Conservation (phyloP, 2,797 vertebrate genomes). For the Phrynocephalus guinanensis region DNA sequence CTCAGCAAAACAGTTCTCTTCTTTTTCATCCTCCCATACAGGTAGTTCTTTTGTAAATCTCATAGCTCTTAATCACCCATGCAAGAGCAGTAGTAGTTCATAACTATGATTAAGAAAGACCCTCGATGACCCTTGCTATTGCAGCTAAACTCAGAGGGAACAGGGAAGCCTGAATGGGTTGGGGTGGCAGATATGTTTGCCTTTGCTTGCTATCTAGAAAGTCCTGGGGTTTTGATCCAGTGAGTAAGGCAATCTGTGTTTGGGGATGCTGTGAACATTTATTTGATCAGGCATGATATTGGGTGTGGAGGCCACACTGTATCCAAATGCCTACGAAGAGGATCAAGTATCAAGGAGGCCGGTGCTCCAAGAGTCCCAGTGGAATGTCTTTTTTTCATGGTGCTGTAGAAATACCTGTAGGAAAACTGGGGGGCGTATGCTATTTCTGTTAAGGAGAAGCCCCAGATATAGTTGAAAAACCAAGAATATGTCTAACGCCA, state of each 20-base stretch:
- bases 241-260: too few relatives aligned
- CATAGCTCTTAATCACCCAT: neutral
- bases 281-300: neutral
- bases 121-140: too few relatives aligned
- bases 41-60: neutral
- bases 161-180: neutral
- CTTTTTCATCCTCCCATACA: neutral
- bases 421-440: neutral
- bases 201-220: too few relatives aligned
- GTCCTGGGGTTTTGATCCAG: too few relatives aligned
- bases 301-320: too few relatives aligned
- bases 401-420: too few relatives aligned
- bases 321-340: neutral
- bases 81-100: neutral
- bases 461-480: neutral
- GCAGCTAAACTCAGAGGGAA: neutral
- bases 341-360: neutral
- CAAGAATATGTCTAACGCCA: neutral
- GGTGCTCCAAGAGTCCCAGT: neutral
- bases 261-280: too few relatives aligned
- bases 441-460: neutral
- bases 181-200: too few relatives aligned
- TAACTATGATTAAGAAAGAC: neutral
- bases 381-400: neutral
- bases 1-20: neutral